A percentile compares a stretch with the other conserved stretches of the same genome.
These are phyloP conservation scores for Thalassoma bifasciatum DNA, from an alignment of 2,113 vertebrate genomes.

Conservation along the genomic window DNA sequence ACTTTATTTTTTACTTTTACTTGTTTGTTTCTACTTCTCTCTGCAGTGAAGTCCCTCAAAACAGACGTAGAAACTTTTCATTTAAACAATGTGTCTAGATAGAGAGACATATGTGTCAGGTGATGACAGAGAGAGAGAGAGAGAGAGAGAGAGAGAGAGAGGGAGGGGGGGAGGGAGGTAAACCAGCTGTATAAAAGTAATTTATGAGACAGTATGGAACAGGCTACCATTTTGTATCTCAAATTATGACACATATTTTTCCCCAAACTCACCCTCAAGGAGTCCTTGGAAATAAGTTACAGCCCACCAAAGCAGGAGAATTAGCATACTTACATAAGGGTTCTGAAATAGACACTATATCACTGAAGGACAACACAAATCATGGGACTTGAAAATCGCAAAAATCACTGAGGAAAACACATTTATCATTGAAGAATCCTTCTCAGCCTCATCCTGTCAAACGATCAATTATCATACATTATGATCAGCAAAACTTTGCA, in stretches of 20 bases:
- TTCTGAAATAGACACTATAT: slow-evolving; percentile 19
- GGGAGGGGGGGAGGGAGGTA: not conserved
- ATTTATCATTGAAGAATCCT: not conserved
- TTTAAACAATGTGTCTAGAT: not conserved
- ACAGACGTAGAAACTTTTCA: not conserved
- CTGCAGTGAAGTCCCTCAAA: no score
- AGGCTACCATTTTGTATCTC: slow-evolving; percentile 41
- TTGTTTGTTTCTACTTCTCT: no score
- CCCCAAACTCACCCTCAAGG: slow-evolving; percentile 43
- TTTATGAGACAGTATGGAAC: slow-evolving; percentile 38
- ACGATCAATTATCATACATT: slow-evolving; percentile 6
- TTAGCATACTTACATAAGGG: slow-evolving; percentile 59
- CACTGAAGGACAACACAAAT: slow-evolving; percentile 29
- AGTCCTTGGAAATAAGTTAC: slow-evolving; percentile 48
- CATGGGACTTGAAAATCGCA: no score
- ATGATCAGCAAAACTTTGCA: not conserved
- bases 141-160: slow-evolving; percentile 1
- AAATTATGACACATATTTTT: slow-evolving; percentile 50
- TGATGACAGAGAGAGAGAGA: slow-evolving; percentile 3
- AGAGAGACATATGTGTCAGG: not conserved
- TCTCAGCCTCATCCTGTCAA: slow-evolving; percentile 21
- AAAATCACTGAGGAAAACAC: no score
- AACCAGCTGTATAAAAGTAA: slow-evolving; percentile 18
- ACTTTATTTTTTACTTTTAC: not conserved
- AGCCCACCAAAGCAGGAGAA: slow-evolving; percentile 21